A percentile compares a stretch with the other conserved stretches of the same genome.
Conservation (phyloP, 1,140 invertebrate genomes). For the Sitophilus oryzae region DNA sequence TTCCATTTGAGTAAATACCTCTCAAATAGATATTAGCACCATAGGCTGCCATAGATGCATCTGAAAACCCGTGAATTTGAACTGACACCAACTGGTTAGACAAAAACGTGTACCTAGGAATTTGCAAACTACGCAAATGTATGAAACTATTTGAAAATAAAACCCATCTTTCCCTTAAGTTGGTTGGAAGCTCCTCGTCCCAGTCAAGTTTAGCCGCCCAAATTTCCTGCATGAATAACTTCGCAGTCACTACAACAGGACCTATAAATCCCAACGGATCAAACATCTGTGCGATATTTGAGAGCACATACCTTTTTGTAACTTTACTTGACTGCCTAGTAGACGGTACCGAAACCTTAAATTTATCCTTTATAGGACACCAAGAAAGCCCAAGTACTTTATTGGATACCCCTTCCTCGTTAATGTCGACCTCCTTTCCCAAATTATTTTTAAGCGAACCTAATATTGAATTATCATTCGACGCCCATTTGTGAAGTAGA, state of each 20-base stretch:
- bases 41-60: too few species aligned
- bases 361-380: constrained; percentile 4
- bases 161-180: constrained; percentile 27
- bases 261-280: too few species aligned
- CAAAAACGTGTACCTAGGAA: background rate
- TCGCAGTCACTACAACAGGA: constrained; percentile 25
- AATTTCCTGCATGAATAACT: constrained; percentile 27
- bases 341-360: constrained; percentile 28
- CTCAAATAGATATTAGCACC: background rate
- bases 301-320: constrained; percentile 11
- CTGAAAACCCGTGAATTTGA: constrained; percentile 1
- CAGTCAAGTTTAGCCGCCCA: constrained; percentile 19
- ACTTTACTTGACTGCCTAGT: background rate
- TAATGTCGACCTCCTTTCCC: background rate
- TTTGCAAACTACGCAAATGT: background rate
- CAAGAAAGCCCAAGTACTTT: constrained; percentile 12
- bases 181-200: constrained; percentile 21
- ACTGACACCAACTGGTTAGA: background rate
- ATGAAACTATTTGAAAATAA: constrained; percentile 22
- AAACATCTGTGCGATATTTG: constrained; percentile 27
- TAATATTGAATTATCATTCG: constrained; percentile 2
- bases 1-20: background rate
- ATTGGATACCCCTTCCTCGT: background rate
- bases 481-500: constrained; percentile 10
- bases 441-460: background rate